phyloP scores from a whole-genome alignment of 64 coral and sea anemone species.

The Montipora foliosa region DNA sequence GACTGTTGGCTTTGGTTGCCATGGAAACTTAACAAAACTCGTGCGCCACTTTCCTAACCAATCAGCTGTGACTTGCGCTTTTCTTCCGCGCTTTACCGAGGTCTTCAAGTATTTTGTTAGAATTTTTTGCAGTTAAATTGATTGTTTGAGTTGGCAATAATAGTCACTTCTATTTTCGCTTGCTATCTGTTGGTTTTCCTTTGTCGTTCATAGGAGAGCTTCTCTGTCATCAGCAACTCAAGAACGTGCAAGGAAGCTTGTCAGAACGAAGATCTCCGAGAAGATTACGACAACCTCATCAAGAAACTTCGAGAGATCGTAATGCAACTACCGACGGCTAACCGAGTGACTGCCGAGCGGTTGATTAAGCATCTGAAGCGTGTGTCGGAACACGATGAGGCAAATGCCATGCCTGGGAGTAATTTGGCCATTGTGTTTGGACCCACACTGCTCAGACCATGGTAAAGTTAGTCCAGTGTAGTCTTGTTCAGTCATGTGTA shows the following conservation, averaged over 20 bases:
- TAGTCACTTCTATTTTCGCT: background rate
- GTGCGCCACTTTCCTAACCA: too few relatives aligned
- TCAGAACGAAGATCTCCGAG: slow-evolving; percentile 41
- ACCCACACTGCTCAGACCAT: slow-evolving; percentile 82
- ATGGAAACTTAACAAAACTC: too few relatives aligned
- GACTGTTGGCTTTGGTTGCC: too few relatives aligned
- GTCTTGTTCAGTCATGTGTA: too few relatives aligned
- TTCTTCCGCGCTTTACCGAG: too few relatives aligned
- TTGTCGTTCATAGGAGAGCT: slow-evolving; percentile 71
- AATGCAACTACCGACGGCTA: slow-evolving; percentile 84
- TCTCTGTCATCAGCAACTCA: slow-evolving; percentile 43
- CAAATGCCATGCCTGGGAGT: slow-evolving; percentile 86
- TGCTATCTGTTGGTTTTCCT: background rate
- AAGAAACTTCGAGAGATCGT: slow-evolving; percentile 82
- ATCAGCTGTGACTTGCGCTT: too few relatives aligned
- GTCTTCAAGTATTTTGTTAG: too few relatives aligned
- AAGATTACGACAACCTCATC: slow-evolving; percentile 58
- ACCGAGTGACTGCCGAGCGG: slow-evolving; percentile 83
- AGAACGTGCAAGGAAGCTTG: slow-evolving; percentile 54
- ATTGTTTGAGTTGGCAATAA: too few relatives aligned
- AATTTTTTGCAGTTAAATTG: too few relatives aligned
- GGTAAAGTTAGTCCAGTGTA: slow-evolving; percentile 26
- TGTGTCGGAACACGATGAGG: slow-evolving; percentile 66
- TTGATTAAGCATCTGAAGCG: slow-evolving; percentile 82
- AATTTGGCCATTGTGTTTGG: slow-evolving; percentile 98